Evolutionary conservation across 2,888 invertebrate genomes (phyloP).

Genomic region (Hyposoter didymator): DNA sequence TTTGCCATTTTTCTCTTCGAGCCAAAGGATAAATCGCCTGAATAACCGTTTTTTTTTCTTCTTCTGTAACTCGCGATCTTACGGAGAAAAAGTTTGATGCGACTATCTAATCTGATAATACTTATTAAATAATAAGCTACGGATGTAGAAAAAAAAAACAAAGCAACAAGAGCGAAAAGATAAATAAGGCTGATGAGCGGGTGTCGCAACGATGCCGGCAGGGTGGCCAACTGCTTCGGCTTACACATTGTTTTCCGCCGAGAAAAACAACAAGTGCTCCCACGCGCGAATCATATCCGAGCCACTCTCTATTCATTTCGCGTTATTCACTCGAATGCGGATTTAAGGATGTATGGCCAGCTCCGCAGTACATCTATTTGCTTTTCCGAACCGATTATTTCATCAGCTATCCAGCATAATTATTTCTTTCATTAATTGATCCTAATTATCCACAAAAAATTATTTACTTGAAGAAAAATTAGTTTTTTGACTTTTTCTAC

Average conservation of each 20-base stretch:
- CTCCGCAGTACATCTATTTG: too few relatives aligned
- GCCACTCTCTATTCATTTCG: constrained; percentile 83
- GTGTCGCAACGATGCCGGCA: constrained; percentile 71
- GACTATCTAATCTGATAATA: neutral
- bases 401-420: too few relatives aligned
- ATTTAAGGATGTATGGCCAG: too few relatives aligned
- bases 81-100: constrained; percentile 51
- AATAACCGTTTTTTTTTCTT: neutral
- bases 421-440: too few relatives aligned
- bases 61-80: neutral
- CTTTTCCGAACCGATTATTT: too few relatives aligned
- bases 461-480: too few relatives aligned
- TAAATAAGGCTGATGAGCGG: constrained; percentile 74
- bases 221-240: constrained; percentile 71
- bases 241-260: constrained; percentile 84
- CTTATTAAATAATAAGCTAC: constrained; percentile 50
- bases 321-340: neutral
- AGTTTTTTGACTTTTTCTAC: too few relatives aligned
- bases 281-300: constrained; percentile 87
- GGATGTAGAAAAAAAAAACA: constrained; percentile 57
- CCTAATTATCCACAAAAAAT: too few relatives aligned
- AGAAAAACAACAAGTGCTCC: constrained; percentile 77
- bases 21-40: neutral
- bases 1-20: neutral
- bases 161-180: constrained; percentile 54